A percentile compares a stretch with the other conserved stretches of the same genome.
These are phyloP conservation scores for Bombus superbus DNA, from an alignment of 1,140 invertebrate species.

Conservation along the genomic window DNA sequence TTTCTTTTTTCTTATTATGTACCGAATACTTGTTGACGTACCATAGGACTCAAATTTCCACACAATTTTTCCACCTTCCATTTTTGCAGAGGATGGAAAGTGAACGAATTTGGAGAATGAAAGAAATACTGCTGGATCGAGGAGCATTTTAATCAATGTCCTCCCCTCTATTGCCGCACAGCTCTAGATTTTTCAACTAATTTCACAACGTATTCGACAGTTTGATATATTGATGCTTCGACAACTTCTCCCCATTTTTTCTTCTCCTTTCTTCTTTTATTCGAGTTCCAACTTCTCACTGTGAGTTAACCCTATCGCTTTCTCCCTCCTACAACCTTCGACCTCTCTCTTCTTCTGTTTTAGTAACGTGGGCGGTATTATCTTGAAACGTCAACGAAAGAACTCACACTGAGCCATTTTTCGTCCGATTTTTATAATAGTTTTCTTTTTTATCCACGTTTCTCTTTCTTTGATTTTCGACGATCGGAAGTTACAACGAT, in stretches of 20 bases:
- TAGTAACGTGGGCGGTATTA: constrained; percentile 70
- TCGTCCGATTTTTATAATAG: background rate
- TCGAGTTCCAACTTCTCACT: background rate
- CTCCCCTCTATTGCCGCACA: constrained; percentile 6
- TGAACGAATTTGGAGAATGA: background rate
- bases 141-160: background rate
- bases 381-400: constrained; percentile 56
- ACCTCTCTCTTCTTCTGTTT: constrained; percentile 3
- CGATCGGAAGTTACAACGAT: no score
- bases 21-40: background rate
- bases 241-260: constrained; percentile 24
- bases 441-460: background rate
- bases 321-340: background rate
- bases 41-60: background rate
- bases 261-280: background rate
- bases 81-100: background rate
- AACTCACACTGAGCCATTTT: constrained; percentile 49
- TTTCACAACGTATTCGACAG: constrained; percentile 35
- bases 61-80: background rate
- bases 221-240: constrained; percentile 37
- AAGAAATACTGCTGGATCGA: constrained; percentile 22
- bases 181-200: constrained; percentile 15
- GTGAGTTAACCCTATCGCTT: background rate
- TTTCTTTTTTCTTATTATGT: no score
- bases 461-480: no score